These are phyloP conservation scores for Peromyscus melanophrys DNA, from an alignment of 2,797 vertebrate genomes.

Conservation along the genomic window DNA sequence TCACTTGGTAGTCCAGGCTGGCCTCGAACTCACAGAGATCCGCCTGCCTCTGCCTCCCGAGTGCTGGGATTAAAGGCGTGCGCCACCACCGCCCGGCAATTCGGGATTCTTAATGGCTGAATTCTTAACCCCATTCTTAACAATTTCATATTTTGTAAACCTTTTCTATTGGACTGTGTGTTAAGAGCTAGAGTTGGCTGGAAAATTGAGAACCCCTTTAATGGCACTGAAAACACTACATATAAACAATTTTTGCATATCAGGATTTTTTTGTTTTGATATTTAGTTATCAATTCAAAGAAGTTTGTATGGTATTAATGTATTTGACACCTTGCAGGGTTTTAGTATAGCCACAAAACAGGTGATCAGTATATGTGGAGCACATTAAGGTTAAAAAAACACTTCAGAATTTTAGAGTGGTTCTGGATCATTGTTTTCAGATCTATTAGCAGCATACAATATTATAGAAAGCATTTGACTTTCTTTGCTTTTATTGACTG, in stretches of 20 bases:
- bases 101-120: slow-evolving; percentile 25
- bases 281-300: slow-evolving; percentile 54
- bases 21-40: too few species aligned
- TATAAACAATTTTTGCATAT: slow-evolving; percentile 43
- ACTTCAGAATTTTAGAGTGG: slow-evolving; percentile 23
- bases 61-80: too few species aligned
- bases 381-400: slow-evolving; percentile 28
- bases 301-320: not conserved
- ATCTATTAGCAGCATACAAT: slow-evolving; percentile 5
- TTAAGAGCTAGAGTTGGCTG: slow-evolving; percentile 1
- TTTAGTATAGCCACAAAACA: not conserved
- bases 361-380: not conserved
- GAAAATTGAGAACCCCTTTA: slow-evolving; percentile 55
- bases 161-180: slow-evolving; percentile 12
- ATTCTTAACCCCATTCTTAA: slow-evolving; percentile 62
- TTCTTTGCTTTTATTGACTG: slow-evolving; percentile 43
- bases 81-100: too few species aligned
- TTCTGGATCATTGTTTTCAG: slow-evolving; percentile 36
- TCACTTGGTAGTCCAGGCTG: too few species aligned
- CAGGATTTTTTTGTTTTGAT: slow-evolving; percentile 59
- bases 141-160: slow-evolving; percentile 61
- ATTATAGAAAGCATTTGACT: slow-evolving; percentile 53
- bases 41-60: too few species aligned
- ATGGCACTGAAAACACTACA: not conserved
- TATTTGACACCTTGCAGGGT: slow-evolving; percentile 31